phyloP scores from a whole-genome alignment of 2,797 vertebrate species.

The Ambastaia sidthimunki region DNA sequence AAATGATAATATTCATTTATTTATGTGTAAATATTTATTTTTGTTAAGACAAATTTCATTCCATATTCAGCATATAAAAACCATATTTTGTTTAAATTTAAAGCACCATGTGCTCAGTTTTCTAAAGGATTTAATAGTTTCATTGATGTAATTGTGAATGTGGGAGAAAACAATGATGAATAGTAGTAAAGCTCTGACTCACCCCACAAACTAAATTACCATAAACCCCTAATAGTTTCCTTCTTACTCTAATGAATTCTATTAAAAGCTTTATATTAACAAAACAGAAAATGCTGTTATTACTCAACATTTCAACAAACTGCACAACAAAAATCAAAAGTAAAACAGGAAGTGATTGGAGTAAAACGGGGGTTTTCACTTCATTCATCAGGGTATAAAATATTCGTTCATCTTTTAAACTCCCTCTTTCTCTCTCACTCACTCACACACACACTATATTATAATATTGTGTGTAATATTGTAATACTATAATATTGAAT shows the following conservation, averaged over 20 bases:
- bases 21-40: too few species aligned
- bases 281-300: background rate
- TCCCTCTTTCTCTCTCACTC: too few species aligned
- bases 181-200: background rate
- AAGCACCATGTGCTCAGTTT: background rate
- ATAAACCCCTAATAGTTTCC: slow-evolving; percentile 11
- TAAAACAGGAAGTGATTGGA: background rate
- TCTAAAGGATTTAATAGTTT: background rate
- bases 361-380: background rate
- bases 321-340: background rate
- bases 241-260: slow-evolving; percentile 18
- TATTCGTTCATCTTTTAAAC: too few species aligned
- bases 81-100: background rate
- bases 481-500: too few species aligned
- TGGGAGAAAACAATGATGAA: slow-evolving; percentile 14
- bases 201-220: slow-evolving; percentile 7
- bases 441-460: too few species aligned
- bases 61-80: background rate
- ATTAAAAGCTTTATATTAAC: background rate
- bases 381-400: background rate
- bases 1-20: too few species aligned
- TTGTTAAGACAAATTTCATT: background rate
- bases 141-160: slow-evolving; percentile 7
- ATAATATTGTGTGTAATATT: too few species aligned
- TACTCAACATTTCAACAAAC: background rate